Evolutionary conservation across 2,888 invertebrate species (phyloP), one percentile per base, ranked within the genome.

Genomic region (Catonia carolina): DNA sequence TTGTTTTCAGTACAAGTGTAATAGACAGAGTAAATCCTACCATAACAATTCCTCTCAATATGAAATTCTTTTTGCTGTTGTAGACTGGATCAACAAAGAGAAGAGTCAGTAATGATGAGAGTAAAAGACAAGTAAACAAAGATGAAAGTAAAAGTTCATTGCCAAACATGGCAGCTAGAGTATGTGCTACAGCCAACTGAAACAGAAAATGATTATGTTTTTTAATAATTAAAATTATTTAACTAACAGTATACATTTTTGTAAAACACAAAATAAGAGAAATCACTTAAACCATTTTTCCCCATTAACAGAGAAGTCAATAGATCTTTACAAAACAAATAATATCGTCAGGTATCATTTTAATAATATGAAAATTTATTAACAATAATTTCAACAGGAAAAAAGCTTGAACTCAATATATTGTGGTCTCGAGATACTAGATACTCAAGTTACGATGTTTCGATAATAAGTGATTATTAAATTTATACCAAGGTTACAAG

Each of bases 141-240:
- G 80, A 79, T 1, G 76, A 74, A 53, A 81, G 65, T 57, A 81
- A 69, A 73, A 81, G 75, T 64, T 76, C 73, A 68, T 81, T 81
- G 14, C 78, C 78, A 70, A 79, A 80, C 63, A 80, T 73, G 58
- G 79, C 71, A 33, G 78, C 66, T 6, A 75, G 59, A 62, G 68
- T 67, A 48, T 64, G 63, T 33, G 60, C 58, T 36, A 78, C 71
- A 8, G 75, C 75, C 41, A 73, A 50, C 77, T 77, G 68, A 50
- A 70, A 67, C 58, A 37, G 15, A 15, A 14, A 15, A 37, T 14
- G 12, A 37, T 8, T 7, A 8, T 8, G 15, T 37, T 37, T 37
- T 37, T 37, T 14, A 37, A 37, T 37, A 37, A 37, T 14, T 14
- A 14, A 37, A 5, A 37, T 18, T 39, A 7, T 18, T 39, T 39